Percentiles rank a stretch among this genome's conserved stretches.
Evolutionary conservation across 2,888 invertebrate species (phyloP).

Genomic region (Theretra japonica): DNA sequence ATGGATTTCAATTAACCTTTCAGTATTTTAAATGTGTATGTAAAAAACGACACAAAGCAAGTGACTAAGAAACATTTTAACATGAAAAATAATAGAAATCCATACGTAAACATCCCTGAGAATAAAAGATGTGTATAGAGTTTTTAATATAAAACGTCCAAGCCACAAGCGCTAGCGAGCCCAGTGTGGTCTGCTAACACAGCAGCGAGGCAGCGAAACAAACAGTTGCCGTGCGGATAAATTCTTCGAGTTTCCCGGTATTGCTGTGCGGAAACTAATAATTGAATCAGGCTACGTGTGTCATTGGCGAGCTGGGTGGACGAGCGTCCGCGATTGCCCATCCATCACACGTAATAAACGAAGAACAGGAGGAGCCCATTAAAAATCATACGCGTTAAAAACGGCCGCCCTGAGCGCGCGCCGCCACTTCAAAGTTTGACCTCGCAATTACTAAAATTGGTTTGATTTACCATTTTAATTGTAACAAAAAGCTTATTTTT

Average conservation of each 20-base stretch:
- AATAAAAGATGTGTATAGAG: conserved; percentile 33
- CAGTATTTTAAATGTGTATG: neutral
- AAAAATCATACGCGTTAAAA: conserved; percentile 74
- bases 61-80: neutral
- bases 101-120: conserved; percentile 34
- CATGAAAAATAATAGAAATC: conserved; percentile 7
- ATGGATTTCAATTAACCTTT: neutral
- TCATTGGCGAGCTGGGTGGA: conserved; percentile 28
- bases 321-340: conserved; percentile 29
- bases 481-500: conserved; percentile 85
- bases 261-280: conserved; percentile 44
- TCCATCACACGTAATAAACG: conserved; percentile 50
- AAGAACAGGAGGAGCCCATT: conserved; percentile 58
- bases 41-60: neutral
- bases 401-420: conserved; percentile 64
- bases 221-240: conserved; percentile 19
- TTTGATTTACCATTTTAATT: conserved; percentile 85
- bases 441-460: conserved; percentile 84
- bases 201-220: conserved; percentile 5
- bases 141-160: conserved; percentile 28
- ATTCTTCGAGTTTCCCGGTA: conserved; percentile 25
- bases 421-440: conserved; percentile 79
- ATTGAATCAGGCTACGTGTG: conserved; percentile 48
- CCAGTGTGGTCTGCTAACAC: neutral
- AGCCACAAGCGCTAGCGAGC: conserved; percentile 32